A percentile compares a stretch with the other conserved stretches of the same genome.
phyloP scores from a whole-genome alignment of 2,113 vertebrate species.

The Tor tambroides region DNA sequence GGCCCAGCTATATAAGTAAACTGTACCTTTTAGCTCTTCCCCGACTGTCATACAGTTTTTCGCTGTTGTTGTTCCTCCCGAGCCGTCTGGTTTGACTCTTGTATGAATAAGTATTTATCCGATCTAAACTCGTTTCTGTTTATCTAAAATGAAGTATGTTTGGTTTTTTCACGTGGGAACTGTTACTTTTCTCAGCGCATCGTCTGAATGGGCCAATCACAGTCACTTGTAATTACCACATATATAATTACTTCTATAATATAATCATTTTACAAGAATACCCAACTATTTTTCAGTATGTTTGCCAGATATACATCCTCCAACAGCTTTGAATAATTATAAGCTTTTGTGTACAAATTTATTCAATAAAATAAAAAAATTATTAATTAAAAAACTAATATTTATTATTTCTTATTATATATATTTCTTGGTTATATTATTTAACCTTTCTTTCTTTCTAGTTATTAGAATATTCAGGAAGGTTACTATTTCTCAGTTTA shows the following conservation, averaged over 20 bases:
- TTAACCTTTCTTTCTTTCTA: neutral
- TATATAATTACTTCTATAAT: neutral
- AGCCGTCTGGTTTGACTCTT: neutral
- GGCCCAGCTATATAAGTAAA: neutral
- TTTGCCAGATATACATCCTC: neutral
- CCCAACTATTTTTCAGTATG: neutral
- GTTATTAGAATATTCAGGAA: neutral
- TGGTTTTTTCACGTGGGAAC: neutral
- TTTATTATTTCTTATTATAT: neutral
- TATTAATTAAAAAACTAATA: too few relatives aligned
- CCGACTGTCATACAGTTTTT: neutral
- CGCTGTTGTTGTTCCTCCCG: neutral
- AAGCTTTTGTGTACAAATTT: neutral
- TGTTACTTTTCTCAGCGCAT: neutral
- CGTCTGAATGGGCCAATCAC: neutral
- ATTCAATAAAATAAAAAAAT: neutral
- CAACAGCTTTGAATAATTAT: neutral
- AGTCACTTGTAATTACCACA: neutral
- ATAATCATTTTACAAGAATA: neutral
- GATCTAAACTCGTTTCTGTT: neutral
- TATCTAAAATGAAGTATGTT: neutral
- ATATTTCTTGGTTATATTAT: neutral
- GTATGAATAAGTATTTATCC: neutral
- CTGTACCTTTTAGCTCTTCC: neutral
- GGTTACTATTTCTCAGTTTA: neutral